Conservation (phyloP, 2,888 invertebrate species). For the Sinopyrophorus schimmeli region DNA sequence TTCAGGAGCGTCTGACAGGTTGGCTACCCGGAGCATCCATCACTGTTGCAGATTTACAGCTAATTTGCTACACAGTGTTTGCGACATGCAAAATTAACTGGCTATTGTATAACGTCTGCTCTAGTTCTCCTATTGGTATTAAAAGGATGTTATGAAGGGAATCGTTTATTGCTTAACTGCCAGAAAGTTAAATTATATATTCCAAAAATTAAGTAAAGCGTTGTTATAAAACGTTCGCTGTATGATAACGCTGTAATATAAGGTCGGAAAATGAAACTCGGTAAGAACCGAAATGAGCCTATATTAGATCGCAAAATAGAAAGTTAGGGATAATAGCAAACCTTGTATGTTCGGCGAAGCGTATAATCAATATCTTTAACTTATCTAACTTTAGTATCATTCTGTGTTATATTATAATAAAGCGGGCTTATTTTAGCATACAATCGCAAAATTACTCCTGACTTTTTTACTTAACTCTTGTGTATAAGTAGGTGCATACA, state of each 20-base stretch:
- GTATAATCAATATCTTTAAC: slow-evolving; percentile 40
- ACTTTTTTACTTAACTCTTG: no score
- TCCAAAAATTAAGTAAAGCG: slow-evolving; percentile 10
- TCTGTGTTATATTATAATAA: slow-evolving; percentile 30
- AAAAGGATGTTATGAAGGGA: not conserved
- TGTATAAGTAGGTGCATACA: no score
- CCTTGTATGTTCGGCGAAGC: slow-evolving; percentile 38
- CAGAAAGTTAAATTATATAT: slow-evolving; percentile 12
- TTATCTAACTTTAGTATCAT: slow-evolving; percentile 34
- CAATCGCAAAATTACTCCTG: slow-evolving; percentile 19
- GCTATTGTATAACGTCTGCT: slow-evolving; percentile 42
- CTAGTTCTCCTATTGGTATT: slow-evolving; percentile 8
- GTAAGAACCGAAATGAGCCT: slow-evolving; percentile 24
- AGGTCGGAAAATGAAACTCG: slow-evolving; percentile 21
- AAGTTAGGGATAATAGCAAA: slow-evolving; percentile 35
- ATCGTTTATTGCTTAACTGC: slow-evolving; percentile 2
- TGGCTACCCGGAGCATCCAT: slow-evolving; percentile 48
- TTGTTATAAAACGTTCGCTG: slow-evolving; percentile 15
- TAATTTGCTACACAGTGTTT: slow-evolving; percentile 52
- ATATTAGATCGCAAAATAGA: slow-evolving; percentile 30
- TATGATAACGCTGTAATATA: slow-evolving; percentile 22
- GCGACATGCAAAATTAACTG: slow-evolving; percentile 53
- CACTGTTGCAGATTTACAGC: slow-evolving; percentile 52
- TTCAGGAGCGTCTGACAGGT: slow-evolving; percentile 45
- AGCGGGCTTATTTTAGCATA: slow-evolving; percentile 27